Conservation (phyloP, 92 coral and sea anemone genomes). For the Epizoanthus rinbou region DNA sequence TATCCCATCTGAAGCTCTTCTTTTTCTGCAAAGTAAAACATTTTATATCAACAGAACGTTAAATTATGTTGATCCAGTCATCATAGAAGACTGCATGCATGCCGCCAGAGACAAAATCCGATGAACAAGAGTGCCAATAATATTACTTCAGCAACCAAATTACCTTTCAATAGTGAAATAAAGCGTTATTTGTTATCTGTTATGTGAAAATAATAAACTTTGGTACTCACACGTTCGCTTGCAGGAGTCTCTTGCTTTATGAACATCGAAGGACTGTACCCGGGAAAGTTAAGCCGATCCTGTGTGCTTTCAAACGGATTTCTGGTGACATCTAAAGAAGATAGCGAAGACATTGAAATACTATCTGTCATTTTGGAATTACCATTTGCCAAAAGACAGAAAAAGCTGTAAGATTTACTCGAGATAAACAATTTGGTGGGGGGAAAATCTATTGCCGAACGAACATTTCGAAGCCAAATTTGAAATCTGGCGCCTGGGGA, state of each 20-base stretch:
- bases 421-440: not conserved
- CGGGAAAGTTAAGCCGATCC: constrained; percentile 81
- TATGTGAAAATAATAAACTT: not conserved
- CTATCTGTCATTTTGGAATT: constrained; percentile 66
- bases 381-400: not conserved
- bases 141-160: not conserved
- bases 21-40: constrained; percentile 59
- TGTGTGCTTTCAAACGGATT: constrained; percentile 95
- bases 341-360: constrained; percentile 59
- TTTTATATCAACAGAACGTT: no score
- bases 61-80: no score
- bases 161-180: not conserved
- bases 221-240: constrained; percentile 75
- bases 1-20: constrained; percentile 87
- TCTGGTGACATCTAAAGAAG: constrained; percentile 78
- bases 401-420: not conserved
- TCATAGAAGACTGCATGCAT: no score
- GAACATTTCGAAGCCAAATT: constrained; percentile 50
- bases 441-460: constrained; percentile 9
- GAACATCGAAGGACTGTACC: constrained; percentile 97
- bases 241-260: constrained; percentile 84
- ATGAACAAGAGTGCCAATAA: not conserved
- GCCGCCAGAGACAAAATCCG: not conserved
- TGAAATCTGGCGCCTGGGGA: constrained; percentile 76
- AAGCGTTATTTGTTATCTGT: not conserved